phyloP scores from a whole-genome alignment of 2,888 invertebrate genomes.

The Dendrolimus pini region DNA sequence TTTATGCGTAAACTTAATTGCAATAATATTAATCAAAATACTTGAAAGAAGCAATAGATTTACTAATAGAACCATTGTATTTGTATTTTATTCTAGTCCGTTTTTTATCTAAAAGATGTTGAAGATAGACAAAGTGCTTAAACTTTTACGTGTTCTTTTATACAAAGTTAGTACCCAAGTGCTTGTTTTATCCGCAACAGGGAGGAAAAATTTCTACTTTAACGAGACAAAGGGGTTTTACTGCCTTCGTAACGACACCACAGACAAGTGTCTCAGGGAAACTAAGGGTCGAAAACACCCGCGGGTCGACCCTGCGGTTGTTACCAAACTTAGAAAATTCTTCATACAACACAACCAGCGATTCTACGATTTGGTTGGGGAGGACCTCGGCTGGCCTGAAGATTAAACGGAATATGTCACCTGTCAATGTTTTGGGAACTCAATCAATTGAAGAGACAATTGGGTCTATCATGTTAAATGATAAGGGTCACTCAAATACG shows the following conservation, averaged over 20 bases:
- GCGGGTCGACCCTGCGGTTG: constrained; percentile 86
- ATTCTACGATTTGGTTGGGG: constrained; percentile 94
- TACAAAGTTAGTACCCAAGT: not conserved
- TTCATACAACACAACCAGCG: constrained; percentile 94
- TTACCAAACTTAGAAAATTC: constrained; percentile 88
- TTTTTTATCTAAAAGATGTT: not conserved
- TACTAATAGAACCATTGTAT: too few species aligned
- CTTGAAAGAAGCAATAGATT: too few species aligned
- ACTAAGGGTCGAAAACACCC: constrained; percentile 91
- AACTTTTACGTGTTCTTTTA: not conserved
- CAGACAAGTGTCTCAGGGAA: constrained; percentile 89
- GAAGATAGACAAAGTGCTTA: not conserved
- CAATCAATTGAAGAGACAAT: not conserved
- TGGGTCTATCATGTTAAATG: not conserved
- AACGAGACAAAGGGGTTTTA: constrained; percentile 98
- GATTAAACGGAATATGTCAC: constrained; percentile 66
- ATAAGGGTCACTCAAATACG: not conserved
- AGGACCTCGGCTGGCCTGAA: constrained; percentile 96
- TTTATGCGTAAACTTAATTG: too few species aligned
- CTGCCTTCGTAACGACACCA: constrained; percentile 90
- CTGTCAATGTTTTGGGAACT: constrained; percentile 1
- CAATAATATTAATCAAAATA: too few species aligned
- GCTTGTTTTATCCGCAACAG: constrained; percentile 36
- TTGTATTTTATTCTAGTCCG: too few species aligned
- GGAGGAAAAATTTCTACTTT: constrained; percentile 94